Conservation (phyloP, 2,888 invertebrate species). For the Lepidocyrtoides sp. region DNA sequence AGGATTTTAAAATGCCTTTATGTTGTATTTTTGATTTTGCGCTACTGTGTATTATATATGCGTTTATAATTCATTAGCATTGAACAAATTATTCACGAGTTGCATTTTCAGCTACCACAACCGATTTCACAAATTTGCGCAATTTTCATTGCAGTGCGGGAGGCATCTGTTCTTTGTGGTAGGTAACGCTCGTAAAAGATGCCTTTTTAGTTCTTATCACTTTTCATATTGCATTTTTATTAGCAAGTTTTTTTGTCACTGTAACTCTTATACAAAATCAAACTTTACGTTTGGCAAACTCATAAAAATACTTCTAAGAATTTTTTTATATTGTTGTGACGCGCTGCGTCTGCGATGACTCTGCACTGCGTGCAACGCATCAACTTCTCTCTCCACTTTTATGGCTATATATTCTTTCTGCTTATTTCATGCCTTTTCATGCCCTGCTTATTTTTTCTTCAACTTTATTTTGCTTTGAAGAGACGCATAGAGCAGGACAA, state of each 20-base stretch:
- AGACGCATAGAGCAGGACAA: background rate
- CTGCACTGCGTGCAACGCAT: background rate
- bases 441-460: conserved; percentile 51
- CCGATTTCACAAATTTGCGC: background rate
- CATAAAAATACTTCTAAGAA: background rate
- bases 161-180: background rate
- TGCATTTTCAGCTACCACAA: background rate
- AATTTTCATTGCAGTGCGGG: background rate
- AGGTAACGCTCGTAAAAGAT: too few species aligned
- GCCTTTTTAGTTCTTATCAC: too few species aligned
- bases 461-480: background rate
- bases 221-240: too few species aligned
- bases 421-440: background rate
- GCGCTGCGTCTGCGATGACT: background rate
- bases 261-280: background rate
- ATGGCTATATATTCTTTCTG: background rate
- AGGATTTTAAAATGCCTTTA: too few species aligned
- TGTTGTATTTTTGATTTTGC: too few species aligned
- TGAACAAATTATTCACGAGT: too few species aligned
- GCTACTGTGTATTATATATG: too few species aligned
- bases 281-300: background rate
- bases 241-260: too few species aligned
- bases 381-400: background rate
- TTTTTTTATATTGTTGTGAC: too few species aligned
- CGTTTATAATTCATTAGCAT: too few species aligned